These are phyloP conservation scores for Muscicapa comitata DNA, from an alignment of 2,797 vertebrate genomes.

Conservation along the genomic window DNA sequence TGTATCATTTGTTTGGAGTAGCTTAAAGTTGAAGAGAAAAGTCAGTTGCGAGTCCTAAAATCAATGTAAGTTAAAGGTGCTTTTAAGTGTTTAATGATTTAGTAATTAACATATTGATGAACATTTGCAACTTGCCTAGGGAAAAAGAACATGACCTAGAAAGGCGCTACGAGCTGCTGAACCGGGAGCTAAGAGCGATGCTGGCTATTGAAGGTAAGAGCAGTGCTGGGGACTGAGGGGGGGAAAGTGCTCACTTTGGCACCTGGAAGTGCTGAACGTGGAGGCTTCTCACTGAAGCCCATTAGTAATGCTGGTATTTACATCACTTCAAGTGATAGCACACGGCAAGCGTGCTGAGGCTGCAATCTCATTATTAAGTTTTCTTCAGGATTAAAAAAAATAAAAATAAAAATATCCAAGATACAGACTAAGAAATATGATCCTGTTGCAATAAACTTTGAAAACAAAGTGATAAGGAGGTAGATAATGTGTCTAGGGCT, in stretches of 20 bases:
- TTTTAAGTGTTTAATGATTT: constrained; percentile 99
- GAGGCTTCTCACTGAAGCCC: background rate
- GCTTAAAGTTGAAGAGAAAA: constrained; percentile 93
- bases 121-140: constrained; percentile 94
- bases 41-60: constrained; percentile 85
- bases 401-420: background rate
- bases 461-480: background rate
- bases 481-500: background rate
- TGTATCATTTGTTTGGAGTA: constrained; percentile 96
- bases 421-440: accelerated
- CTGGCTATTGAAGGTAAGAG: constrained; percentile 97
- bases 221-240: constrained; percentile 88
- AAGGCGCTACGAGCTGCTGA: constrained; percentile 95
- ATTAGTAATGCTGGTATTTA: background rate
- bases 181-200: constrained; percentile 96
- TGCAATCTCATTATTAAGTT: background rate
- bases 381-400: background rate
- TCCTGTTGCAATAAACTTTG: background rate
- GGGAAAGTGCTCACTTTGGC: constrained; percentile 14
- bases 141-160: constrained; percentile 99
- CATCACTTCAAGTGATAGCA: background rate
- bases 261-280: background rate
- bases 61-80: constrained; percentile 96
- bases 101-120: constrained; percentile 99
- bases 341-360: background rate